phyloP scores from a whole-genome alignment of 1,140 invertebrate genomes.

The Sogatella furcifera region DNA sequence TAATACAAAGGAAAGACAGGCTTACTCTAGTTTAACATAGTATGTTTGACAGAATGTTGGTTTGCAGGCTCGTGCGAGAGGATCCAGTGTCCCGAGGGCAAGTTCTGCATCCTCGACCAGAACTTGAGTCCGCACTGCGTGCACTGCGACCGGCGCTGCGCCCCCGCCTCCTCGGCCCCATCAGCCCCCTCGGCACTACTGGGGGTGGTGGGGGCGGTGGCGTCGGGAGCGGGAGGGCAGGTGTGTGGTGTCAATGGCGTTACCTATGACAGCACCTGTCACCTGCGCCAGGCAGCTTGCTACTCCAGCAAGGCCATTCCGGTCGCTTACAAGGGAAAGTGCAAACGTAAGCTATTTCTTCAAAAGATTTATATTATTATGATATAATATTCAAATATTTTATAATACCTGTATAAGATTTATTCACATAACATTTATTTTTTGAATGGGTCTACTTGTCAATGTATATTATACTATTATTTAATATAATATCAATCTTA shows the following conservation, averaged over 20 bases:
- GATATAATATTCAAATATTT: no score
- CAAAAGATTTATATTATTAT: no score
- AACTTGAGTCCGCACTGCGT: slow-evolving; percentile 75
- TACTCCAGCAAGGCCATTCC: slow-evolving; percentile 67
- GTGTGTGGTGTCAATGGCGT: slow-evolving; percentile 79
- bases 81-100: slow-evolving; percentile 65
- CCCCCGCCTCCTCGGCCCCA: slow-evolving; percentile 31
- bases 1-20: no score
- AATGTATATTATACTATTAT: no score
- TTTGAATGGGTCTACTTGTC: no score
- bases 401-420: no score
- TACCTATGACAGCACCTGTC: slow-evolving; percentile 78
- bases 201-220: slow-evolving; percentile 45
- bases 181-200: slow-evolving; percentile 41
- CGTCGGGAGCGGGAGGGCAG: slow-evolving; percentile 32
- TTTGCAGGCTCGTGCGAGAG: slow-evolving; percentile 59
- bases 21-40: no score
- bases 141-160: slow-evolving; percentile 57
- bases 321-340: slow-evolving; percentile 75
- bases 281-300: slow-evolving; percentile 73
- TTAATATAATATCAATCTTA: no score
- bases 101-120: slow-evolving; percentile 76
- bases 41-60: neutral
- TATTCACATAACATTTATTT: no score
- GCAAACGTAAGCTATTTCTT: slow-evolving; percentile 52